Evolutionary conservation across 2,888 invertebrate genomes (phyloP), one percentile per base, ranked within the genome.

Genomic region (Phaonia tiefii): DNA sequence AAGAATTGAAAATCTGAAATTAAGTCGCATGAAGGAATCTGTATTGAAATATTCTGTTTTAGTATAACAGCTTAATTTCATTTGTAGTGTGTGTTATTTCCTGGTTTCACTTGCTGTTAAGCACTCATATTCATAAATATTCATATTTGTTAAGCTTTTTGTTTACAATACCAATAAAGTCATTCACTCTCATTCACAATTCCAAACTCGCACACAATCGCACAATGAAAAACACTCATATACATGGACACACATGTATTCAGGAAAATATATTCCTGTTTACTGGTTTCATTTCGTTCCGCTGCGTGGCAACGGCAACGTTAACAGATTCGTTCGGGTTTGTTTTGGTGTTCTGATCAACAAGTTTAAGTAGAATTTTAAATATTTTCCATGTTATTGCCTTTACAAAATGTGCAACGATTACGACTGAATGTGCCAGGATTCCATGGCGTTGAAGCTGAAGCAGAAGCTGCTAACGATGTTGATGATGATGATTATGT

Each of bases 301-400:
- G n/a, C n/a, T n/a, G n/a, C n/a, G n/a, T n/a, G n/a, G n/a, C n/a
- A n/a, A n/a, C n/a, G n/a, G n/a, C n/a, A n/a, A n/a, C n/a, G 13
- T n/a, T 56, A 22, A 13, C 25, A 26, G 1, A 44, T 26, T 13
- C 56, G 26, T 26, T 56, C 13, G 56, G 25, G 56, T 56, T 3
- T 67, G 51, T 44, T 10, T 20, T 56, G 49, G n/a, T n/a, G n/a
- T n/a, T n/a, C 31, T 17, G 10, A 54, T 54, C 54, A 65, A 63
- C 63, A 63, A 63, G 63, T 63, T 63, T 63, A 42, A 42, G 63
- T 42, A 63, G 63, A 63, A 63, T 42, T 22, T 63, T 15, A 74
- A 73, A 65, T 17, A 20, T 66, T 75, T 66, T 65, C 56, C 46
- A 70, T 46, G 39, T 74, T 65, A 15, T 44, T 69, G 15, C 39